Base-by-base conservation (phyloP, 1,140 invertebrate genomes). In the Zaprionus kolodkinae region DNA sequence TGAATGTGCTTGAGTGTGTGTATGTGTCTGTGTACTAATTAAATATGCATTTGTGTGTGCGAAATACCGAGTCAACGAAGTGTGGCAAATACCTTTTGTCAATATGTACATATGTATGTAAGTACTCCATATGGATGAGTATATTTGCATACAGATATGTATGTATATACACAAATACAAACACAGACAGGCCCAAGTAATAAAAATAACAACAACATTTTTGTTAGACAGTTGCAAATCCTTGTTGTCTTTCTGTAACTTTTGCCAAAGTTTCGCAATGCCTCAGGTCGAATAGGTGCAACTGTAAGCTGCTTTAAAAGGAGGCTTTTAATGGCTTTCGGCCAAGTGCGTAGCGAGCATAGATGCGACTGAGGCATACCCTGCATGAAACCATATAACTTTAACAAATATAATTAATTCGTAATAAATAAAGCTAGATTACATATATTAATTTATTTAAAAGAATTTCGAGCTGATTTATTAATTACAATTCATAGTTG, bases 1-100 rank as follows among this genome's bases (percentile, higher is more conserved):
- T 15, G n/a, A 45, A 45, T 15, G 40, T 15, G 7, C 40, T 15
- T 15, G 15, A n/a, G 21, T 11, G 17, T 17, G 5, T 55, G 15
- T 33, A 11, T 17, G n/a, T 50, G 30, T 38, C 9, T 25, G 25
- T 45, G 30, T 25, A 27, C 10, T 60, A 60, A 60, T 60, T 60
- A 61, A 61, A 59, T 38, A 59, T 59, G 30, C 45, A 50, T 9
- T 50, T 50, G n/a, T 68, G 30, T 68, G 40, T 2, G 25, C 27
- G 27, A 30, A 27, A 25, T 36, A 11, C 27, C 10, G 27, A 64
- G n/a, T 17, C 52, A 57, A 71, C 50, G 54, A 50, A 48, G 68
- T 64, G 50, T 50, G 40, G 17, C 13, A 48, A 71, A 48, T 56
- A 3, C 6, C 27, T 13, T 33, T 35, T 57, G 35, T 60, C 27